Evolutionary conservation across 2,888 invertebrate species (phyloP).

Genomic region (Meganola albula): DNA sequence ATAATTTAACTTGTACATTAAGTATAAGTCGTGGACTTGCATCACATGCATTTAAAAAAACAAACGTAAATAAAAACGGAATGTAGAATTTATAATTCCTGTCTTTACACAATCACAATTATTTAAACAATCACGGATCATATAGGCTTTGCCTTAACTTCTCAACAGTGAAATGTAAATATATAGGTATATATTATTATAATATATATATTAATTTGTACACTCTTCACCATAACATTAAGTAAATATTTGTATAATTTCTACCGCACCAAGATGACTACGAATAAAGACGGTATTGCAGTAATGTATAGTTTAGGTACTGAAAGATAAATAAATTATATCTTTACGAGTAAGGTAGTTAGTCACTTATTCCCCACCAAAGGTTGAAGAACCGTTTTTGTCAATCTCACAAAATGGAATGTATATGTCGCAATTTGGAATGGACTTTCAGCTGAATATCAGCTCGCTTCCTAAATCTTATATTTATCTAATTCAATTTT

Average conservation of each 20-base stretch:
- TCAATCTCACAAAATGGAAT: conserved; percentile 56
- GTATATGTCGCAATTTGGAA: conserved; percentile 54
- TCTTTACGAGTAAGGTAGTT: conserved; percentile 53
- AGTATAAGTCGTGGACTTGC: conserved; percentile 76
- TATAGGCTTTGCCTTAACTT: conserved; percentile 70
- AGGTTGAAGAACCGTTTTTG: conserved; percentile 36
- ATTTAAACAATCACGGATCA: conserved; percentile 69
- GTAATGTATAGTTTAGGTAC: conserved; percentile 54
- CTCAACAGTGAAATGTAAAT: conserved; percentile 75
- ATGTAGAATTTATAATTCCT: conserved; percentile 75
- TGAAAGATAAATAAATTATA: conserved; percentile 47
- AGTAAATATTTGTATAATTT: conserved; percentile 73
- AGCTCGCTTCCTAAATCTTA: conserved; percentile 29
- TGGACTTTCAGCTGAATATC: conserved; percentile 38
- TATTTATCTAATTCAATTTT: conserved; percentile 30
- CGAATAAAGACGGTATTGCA: conserved; percentile 59
- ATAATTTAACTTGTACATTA: conserved; percentile 56
- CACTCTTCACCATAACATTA: conserved; percentile 57
- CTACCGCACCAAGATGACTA: conserved; percentile 76
- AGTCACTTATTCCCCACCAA: conserved; percentile 65
- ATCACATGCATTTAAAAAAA: conserved; percentile 64
- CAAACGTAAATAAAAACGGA: conserved; percentile 64
- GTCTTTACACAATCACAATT: conserved; percentile 71
- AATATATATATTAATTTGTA: conserved; percentile 78
- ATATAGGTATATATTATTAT: too few species aligned